Conservation (phyloP, 1,140 invertebrate genomes). For the Neodiprion virginianus region DNA sequence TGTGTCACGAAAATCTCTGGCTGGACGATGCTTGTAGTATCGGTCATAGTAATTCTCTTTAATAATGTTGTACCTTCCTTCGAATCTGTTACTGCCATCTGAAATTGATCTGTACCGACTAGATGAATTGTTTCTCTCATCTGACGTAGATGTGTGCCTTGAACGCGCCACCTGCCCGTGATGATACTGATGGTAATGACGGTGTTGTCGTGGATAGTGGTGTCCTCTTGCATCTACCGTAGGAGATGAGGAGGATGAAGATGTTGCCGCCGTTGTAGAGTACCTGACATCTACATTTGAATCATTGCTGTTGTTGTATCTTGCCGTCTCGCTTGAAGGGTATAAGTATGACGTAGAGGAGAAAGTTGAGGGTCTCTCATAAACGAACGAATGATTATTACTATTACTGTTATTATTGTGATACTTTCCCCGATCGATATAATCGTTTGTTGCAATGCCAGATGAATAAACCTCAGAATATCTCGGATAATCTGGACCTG, state of each 20-base stretch:
- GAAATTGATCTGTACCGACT: constrained; percentile 29
- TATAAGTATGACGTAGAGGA: neutral
- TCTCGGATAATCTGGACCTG: neutral
- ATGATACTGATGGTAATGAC: neutral
- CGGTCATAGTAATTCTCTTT: constrained; percentile 53
- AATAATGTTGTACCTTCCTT: neutral
- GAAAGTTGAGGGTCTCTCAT: neutral
- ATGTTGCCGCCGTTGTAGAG: too few species aligned
- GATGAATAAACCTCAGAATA: neutral
- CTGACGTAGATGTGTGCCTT: neutral
- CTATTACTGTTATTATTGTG: neutral
- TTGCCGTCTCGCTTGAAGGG: neutral
- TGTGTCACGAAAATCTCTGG: constrained; percentile 54
- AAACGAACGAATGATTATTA: neutral
- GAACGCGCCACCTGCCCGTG: neutral
- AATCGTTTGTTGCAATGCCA: neutral
- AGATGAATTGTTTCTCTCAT: neutral
- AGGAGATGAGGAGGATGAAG: neutral
- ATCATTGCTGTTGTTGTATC: neutral
- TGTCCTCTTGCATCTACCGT: neutral
- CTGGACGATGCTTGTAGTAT: constrained; percentile 57
- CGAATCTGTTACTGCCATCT: constrained; percentile 28
- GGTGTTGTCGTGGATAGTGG: neutral
- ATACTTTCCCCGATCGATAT: neutral
- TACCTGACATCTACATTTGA: too few species aligned